These are phyloP conservation scores for Bombus superbus DNA, from an alignment of 1,140 invertebrate species.

Conservation along the genomic window DNA sequence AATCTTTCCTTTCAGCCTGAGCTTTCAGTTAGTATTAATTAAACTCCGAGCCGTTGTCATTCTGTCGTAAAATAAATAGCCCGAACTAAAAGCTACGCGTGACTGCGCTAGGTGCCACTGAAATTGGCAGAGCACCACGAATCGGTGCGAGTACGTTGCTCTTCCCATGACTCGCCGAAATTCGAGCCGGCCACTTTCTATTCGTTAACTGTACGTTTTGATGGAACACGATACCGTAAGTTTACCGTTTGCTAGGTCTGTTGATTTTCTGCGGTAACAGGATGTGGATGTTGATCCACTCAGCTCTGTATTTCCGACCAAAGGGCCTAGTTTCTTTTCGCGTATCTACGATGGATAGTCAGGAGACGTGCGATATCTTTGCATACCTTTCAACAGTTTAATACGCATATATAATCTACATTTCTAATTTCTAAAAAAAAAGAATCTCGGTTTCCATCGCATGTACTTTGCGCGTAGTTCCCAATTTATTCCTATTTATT, in stretches of 20 bases:
- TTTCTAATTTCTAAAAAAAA: too few species aligned
- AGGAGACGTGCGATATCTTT: too few species aligned
- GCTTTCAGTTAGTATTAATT: conserved; percentile 9
- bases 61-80: conserved; percentile 31
- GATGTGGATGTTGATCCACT: conserved; percentile 12
- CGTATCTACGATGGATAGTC: not conserved
- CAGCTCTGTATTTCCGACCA: not conserved
- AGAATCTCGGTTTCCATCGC: too few species aligned
- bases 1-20: conserved; percentile 7
- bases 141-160: conserved; percentile 24
- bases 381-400: too few species aligned
- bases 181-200: conserved; percentile 15
- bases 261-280: conserved; percentile 2
- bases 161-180: conserved; percentile 15
- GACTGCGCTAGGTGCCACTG: not conserved
- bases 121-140: conserved; percentile 39
- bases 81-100: conserved; percentile 2
- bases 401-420: too few species aligned
- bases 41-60: not conserved
- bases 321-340: not conserved
- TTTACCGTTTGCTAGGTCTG: not conserved
- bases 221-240: conserved; percentile 8
- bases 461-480: too few species aligned
- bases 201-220: conserved; percentile 11
- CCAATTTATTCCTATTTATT: too few species aligned